Conservation (phyloP, 2,888 invertebrate genomes). For the Adelphocoris suturalis region DNA sequence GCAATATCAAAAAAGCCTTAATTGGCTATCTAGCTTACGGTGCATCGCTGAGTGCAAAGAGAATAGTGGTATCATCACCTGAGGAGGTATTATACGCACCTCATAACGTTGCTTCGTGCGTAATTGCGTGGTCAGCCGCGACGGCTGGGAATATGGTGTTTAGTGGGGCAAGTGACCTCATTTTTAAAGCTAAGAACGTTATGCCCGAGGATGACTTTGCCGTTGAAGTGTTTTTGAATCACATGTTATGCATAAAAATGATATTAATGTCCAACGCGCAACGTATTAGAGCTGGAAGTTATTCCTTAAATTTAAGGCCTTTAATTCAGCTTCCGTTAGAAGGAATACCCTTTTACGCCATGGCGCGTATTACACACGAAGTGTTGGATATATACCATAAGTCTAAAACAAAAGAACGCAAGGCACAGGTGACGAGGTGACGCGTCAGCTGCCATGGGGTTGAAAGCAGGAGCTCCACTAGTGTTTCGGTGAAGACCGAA, state of each 20-base stretch:
- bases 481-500: no score
- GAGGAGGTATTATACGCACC: neutral
- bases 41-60: neutral
- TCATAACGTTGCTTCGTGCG: neutral
- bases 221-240: neutral
- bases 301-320: neutral
- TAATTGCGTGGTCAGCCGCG: neutral
- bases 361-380: neutral
- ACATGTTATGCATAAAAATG: neutral
- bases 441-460: no score
- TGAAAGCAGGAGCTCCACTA: no score
- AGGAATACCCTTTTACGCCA: neutral
- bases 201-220: neutral
- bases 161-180: neutral
- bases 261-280: neutral
- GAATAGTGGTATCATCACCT: neutral
- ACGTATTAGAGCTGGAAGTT: neutral
- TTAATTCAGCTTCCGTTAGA: neutral
- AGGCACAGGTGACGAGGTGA: no score
- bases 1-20: neutral
- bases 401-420: neutral
- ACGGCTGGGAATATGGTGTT: neutral
- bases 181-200: neutral
- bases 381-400: conserved; percentile 5
- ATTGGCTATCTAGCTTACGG: neutral